These are phyloP conservation scores for Sarcophaga variegata DNA, from an alignment of 2,888 invertebrate species.

Conservation along the genomic window DNA sequence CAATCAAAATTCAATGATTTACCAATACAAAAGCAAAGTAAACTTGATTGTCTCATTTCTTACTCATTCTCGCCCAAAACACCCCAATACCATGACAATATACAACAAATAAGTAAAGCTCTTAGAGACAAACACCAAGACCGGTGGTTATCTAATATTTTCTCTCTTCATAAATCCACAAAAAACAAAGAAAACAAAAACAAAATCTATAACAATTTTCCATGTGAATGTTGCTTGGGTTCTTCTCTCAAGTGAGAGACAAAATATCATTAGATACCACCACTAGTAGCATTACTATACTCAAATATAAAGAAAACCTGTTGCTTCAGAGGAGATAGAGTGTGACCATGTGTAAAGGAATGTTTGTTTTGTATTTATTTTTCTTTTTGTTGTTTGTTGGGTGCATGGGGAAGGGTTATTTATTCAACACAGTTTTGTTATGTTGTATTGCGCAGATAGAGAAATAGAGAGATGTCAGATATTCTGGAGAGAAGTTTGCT, in stretches of 20 bases:
- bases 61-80: constrained; percentile 33
- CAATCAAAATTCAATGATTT: constrained; percentile 78
- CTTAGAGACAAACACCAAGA: constrained; percentile 20
- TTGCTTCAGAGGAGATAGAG: neutral
- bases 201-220: constrained; percentile 38
- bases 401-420: neutral
- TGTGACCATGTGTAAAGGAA: neutral
- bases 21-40: constrained; percentile 65
- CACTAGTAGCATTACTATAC: neutral
- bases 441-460: no score
- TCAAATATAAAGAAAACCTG: neutral
- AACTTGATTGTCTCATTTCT: constrained; percentile 1
- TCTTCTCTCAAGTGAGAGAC: constrained; percentile 32
- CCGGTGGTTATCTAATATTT: constrained; percentile 38
- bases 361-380: no score
- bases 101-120: constrained; percentile 36
- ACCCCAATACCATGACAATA: constrained; percentile 21
- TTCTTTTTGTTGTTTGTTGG: neutral
- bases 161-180: constrained; percentile 1
- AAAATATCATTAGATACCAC: constrained; percentile 30
- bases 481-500: no score
- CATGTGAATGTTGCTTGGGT: constrained; percentile 34
- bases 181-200: constrained; percentile 35
- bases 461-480: no score
- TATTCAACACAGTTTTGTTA: no score